Base-by-base conservation (phyloP, 2,797 vertebrate species). In the Myoxocephalus aenaeus region DNA sequence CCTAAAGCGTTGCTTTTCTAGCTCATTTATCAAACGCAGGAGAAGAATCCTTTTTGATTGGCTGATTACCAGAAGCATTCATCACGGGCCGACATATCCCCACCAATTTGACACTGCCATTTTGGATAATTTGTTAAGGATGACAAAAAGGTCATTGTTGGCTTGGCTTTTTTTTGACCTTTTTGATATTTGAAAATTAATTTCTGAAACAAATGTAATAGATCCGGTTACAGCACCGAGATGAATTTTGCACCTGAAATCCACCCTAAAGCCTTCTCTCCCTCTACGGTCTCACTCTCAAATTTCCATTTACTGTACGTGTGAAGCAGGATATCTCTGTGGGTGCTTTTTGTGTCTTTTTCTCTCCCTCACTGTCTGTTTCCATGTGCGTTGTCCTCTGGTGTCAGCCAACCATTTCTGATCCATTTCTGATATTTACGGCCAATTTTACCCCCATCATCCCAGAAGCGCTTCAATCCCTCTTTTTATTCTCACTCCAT, bases 131-230 rank as follows among this genome's bases (percentile, higher is more conserved):
- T 98, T 97, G 96, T 97, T 98, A 96, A 96, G 96, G 95, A 96
- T 96, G 96, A 97, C 97, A 97, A 96, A 96, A 94, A 93, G 94
- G 94, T 96, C 96, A 91, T 93, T 95, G 95, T 95, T 95, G 91
- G 94, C 94, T 91, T 95, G 94, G 72, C 96, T 97, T 95, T 94
- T 96, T 95, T 95, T 95, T 97, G 97, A 97, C 97, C 97, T 99
- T 98, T 96, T 96, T 96, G 96, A 96, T 97, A 97, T 97, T 96
- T 96, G 95, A 96, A 96, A 97, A 98, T 97, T 97, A 97, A 97
- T 97, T 97, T 97, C 93, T 94, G 95, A 96, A 97, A 97, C 96
- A 96, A 97, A 98, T 96, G 94, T 96, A 97, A 97, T 96, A 96
- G 92, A 90, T 94, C 92, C 96, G 97, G 97, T 97, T 96, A 96